Base-by-base conservation (phyloP, 2,888 invertebrate genomes). In the Cephonodes hylas region DNA sequence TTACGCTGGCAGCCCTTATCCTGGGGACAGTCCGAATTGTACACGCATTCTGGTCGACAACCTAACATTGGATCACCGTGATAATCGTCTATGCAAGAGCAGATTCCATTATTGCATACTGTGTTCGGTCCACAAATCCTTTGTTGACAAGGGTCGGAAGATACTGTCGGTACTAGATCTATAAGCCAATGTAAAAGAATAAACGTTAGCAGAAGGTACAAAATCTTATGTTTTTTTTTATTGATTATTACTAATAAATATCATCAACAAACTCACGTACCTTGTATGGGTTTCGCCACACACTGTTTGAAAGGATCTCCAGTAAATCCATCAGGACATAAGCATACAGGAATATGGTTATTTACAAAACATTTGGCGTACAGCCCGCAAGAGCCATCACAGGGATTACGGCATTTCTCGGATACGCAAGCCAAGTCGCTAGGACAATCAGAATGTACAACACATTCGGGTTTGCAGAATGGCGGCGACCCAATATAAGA, bases 231-330 rank as follows among this genome's bases (percentile, higher is more conserved):
- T n/a, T 42, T 25, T 25, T n/a, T 4, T 13, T 18, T 10, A 10
- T 18, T 13, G 6, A 22, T 22, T 22, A 48, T 20, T 34, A 2
- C 3, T 27, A 15, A 15, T 27, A 7, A 8, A 25, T 4, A 1
- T 53, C 6, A 3, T 23, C 46, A 23, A 10, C 34, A 31, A 10
- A 8, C 18, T 8, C 18, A 31, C 27, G 8, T 79, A 91, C 91
- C 88, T 82, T 91, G 83, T 84, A 93, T 83, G 73, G 93, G 93
- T 75, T 92, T 86, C n/a, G 81, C 85, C 64, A 88, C 76, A 70
- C 95, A 95, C 73, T 94, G 93, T 10, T 93, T 94, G 77, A 96
- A 96, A n/a, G 96, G 95, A 85, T 94, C 94, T 57, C 96, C 96
- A 45, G 94, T 93, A 75, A 93, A 95, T 34, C 94, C 94, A 57